phyloP scores from a whole-genome alignment of 2,888 invertebrate species.

The Seira sanloemensis region DNA sequence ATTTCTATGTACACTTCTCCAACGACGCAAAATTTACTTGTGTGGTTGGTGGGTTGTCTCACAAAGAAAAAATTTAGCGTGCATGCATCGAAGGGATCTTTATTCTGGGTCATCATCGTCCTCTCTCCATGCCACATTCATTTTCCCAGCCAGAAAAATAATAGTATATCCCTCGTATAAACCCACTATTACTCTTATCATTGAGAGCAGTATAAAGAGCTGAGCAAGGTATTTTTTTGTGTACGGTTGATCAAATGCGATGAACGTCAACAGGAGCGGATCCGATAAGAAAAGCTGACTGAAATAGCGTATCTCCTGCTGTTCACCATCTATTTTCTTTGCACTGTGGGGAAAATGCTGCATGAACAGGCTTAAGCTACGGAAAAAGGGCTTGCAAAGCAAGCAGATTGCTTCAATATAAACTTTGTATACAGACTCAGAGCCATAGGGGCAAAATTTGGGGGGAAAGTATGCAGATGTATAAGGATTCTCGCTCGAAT shows the following conservation, averaged over 20 bases:
- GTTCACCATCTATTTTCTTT: constrained; percentile 50
- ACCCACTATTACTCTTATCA: constrained; percentile 11
- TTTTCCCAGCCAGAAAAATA: background rate
- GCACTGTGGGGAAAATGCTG: constrained; percentile 24
- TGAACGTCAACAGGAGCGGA: constrained; percentile 60
- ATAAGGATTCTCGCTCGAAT: background rate
- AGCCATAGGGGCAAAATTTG: background rate
- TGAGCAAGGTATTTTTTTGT: constrained; percentile 56
- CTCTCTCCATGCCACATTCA: background rate
- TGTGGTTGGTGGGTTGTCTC: background rate
- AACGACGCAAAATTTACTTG: background rate
- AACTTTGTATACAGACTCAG: background rate
- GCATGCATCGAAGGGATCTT: background rate
- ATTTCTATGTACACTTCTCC: background rate
- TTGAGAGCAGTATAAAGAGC: constrained; percentile 23
- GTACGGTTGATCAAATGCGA: constrained; percentile 61
- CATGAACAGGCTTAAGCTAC: background rate
- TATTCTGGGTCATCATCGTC: constrained; percentile 15
- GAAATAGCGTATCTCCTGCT: constrained; percentile 60
- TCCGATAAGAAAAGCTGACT: constrained; percentile 61
- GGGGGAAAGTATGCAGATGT: background rate
- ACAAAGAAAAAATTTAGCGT: background rate
- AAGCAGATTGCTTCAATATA: constrained; percentile 1
- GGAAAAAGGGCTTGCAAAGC: background rate
- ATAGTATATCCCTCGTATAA: background rate